Percentiles rank a stretch among this genome's conserved stretches.
Evolutionary conservation across 2,888 invertebrate genomes (phyloP).

Genomic region (Blastobasis lacticolella): DNA sequence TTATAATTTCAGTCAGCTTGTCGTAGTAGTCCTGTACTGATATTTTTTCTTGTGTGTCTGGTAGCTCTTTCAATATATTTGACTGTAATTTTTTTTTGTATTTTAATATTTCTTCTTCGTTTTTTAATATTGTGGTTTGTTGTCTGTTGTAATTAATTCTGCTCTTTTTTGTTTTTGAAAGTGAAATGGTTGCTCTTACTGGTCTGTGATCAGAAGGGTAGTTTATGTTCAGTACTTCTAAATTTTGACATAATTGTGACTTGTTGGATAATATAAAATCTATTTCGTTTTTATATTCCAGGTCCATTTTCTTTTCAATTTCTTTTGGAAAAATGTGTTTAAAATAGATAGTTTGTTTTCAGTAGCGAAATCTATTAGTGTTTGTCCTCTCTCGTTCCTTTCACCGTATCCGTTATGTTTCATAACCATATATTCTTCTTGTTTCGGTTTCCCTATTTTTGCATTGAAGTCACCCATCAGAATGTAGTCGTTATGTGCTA

Average conservation of each 20-base stretch:
- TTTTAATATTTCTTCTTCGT: slow-evolving; percentile 7
- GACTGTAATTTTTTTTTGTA: not conserved
- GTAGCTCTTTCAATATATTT: not conserved
- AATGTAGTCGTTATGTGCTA: not conserved
- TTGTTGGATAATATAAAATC: slow-evolving; percentile 17
- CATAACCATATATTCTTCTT: slow-evolving; percentile 14
- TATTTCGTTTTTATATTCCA: slow-evolving; percentile 19
- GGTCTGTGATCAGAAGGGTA: slow-evolving; percentile 17
- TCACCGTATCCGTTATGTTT: slow-evolving; percentile 13
- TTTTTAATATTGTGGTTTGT: slow-evolving; percentile 3
- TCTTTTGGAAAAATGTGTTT: slow-evolving; percentile 18
- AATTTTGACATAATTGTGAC: slow-evolving; percentile 8
- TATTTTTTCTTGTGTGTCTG: not conserved
- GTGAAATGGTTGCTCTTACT: slow-evolving; percentile 12
- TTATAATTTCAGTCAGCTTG: slow-evolving; percentile 9
- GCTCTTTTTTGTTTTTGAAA: slow-evolving; percentile 7
- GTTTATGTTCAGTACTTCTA: slow-evolving; percentile 13
- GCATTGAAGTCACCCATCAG: not conserved
- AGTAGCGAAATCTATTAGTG: slow-evolving; percentile 16
- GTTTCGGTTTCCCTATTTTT: not conserved
- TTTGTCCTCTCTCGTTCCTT: slow-evolving; percentile 19
- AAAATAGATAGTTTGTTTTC: slow-evolving; percentile 18
- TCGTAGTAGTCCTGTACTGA: slow-evolving; percentile 13
- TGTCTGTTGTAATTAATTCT: slow-evolving; percentile 6
- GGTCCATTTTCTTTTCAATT: slow-evolving; percentile 17